A percentile compares a stretch with the other conserved stretches of the same genome.
phyloP scores from a whole-genome alignment of 1,140 invertebrate genomes.

The Stenopsyche tienmushanensis region DNA sequence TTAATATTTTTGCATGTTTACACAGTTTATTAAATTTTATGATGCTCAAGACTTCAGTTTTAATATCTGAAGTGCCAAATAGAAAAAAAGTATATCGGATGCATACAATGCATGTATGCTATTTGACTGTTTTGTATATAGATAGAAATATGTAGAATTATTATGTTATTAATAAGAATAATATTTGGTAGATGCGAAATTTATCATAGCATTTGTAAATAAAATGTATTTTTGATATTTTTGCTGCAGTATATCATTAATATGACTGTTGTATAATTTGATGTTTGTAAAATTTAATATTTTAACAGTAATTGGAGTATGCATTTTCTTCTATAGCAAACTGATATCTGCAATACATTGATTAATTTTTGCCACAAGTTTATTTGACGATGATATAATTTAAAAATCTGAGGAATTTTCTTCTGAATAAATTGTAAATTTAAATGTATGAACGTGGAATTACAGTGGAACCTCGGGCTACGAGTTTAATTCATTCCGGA shows the following conservation, averaged over 20 bases:
- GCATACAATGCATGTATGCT: no score
- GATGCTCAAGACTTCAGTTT: slow-evolving; percentile 33
- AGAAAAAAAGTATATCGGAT: slow-evolving; percentile 30
- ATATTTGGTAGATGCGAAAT: slow-evolving; percentile 14
- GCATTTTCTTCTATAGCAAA: not conserved
- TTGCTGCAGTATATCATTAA: not conserved
- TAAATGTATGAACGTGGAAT: no score
- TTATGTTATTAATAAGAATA: slow-evolving; percentile 6
- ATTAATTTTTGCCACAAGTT: no score
- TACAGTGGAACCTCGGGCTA: no score
- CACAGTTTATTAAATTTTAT: not conserved
- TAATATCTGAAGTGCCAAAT: slow-evolving; percentile 29
- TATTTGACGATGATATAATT: no score
- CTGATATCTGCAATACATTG: no score
- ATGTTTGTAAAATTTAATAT: not conserved
- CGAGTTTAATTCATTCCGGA: no score
- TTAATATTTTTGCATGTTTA: slow-evolving; percentile 26
- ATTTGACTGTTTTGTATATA: slow-evolving; percentile 25
- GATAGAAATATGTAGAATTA: slow-evolving; percentile 20
- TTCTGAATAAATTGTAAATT: no score
- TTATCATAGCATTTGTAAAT: slow-evolving; percentile 27
- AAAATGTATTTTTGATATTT: slow-evolving; percentile 36
- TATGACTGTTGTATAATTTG: not conserved
- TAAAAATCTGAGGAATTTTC: no score
- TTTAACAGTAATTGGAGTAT: not conserved